Conservation (phyloP, 2,888 invertebrate species). For the Phyllotreta cruciferae region DNA sequence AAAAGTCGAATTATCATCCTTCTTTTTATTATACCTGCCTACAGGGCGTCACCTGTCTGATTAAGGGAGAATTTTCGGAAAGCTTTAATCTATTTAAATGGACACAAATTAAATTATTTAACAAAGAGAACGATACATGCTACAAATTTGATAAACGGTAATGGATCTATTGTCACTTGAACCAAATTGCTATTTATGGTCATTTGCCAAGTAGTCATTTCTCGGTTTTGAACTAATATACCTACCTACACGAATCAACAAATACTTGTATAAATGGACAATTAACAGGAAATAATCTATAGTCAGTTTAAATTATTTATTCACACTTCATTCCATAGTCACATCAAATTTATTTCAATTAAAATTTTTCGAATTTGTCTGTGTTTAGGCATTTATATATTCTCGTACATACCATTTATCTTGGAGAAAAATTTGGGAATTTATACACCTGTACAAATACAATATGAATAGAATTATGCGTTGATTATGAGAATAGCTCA, state of each 20-base stretch:
- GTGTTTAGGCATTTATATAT: too few species aligned
- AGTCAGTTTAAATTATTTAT: too few species aligned
- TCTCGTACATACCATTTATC: background rate
- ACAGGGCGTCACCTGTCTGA: too few species aligned
- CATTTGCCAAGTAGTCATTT: slow-evolving; percentile 32
- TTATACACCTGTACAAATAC: slow-evolving; percentile 48
- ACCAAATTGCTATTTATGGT: slow-evolving; percentile 35
- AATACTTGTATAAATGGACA: slow-evolving; percentile 1
- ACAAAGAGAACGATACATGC: slow-evolving; percentile 26
- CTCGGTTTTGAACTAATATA: slow-evolving; percentile 20
- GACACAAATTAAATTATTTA: slow-evolving; percentile 15
- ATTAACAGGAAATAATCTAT: too few species aligned
- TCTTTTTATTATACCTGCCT: too few species aligned
- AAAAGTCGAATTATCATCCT: too few species aligned
- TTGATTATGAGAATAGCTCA: slow-evolving; percentile 46
- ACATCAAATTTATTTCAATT: too few species aligned
- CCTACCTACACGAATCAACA: slow-evolving; percentile 23
- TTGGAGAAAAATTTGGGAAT: slow-evolving; percentile 33
- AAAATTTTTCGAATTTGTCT: too few species aligned
- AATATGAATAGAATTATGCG: slow-evolving; percentile 42
- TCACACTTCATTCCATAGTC: too few species aligned
- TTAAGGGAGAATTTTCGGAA: too few species aligned
- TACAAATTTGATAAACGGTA: slow-evolving; percentile 33
- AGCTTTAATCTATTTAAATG: too few species aligned
- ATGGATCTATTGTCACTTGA: slow-evolving; percentile 31